These are phyloP conservation scores for Riptortus pedestris DNA, from an alignment of 1,140 invertebrate species.

Conservation along the genomic window DNA sequence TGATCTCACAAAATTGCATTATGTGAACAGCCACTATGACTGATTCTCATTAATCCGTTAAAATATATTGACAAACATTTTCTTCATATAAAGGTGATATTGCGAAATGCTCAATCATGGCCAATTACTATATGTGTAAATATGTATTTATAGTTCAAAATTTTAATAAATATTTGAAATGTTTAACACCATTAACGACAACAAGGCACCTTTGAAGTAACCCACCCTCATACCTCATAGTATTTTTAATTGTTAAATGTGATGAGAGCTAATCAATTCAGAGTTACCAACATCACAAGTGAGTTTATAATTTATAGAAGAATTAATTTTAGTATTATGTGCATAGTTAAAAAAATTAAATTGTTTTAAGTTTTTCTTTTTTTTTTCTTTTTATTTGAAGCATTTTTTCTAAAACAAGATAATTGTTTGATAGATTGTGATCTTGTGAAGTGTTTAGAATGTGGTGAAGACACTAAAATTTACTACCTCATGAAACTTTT, in stretches of 20 bases:
- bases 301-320: conserved; percentile 1
- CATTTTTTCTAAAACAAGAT: neutral
- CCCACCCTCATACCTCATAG: conserved; percentile 7
- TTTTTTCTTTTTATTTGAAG: neutral
- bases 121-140: too few relatives aligned
- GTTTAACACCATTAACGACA: too few relatives aligned
- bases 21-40: too few relatives aligned
- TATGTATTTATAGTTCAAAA: too few relatives aligned
- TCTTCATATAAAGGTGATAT: too few relatives aligned
- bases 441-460: neutral
- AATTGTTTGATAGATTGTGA: neutral
- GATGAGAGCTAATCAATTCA: conserved; percentile 11
- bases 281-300: conserved; percentile 15
- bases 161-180: too few relatives aligned
- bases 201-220: too few relatives aligned
- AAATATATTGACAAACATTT: too few relatives aligned
- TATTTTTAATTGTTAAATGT: conserved; percentile 3
- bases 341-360: neutral
- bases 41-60: too few relatives aligned
- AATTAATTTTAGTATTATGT: conserved; percentile 8
- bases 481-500: conserved; percentile 4
- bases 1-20: too few relatives aligned
- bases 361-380: neutral
- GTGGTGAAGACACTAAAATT: neutral
- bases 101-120: too few relatives aligned